Conservation (phyloP, 2,797 vertebrate genomes). For the Falco novaeseelandiae region DNA sequence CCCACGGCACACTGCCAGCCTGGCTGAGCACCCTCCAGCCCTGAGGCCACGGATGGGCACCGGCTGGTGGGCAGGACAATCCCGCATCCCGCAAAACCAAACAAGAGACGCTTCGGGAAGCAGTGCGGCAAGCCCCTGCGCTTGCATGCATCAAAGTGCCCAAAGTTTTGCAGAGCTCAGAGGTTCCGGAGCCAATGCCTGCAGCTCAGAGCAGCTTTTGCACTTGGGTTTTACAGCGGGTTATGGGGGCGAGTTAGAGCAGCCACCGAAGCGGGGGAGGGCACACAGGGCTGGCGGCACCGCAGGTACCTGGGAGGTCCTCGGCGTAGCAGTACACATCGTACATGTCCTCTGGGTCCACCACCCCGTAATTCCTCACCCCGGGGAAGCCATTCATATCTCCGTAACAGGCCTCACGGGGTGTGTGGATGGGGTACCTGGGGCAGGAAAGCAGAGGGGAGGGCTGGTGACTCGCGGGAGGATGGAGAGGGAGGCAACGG, state of each 20-base stretch:
- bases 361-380: conserved; percentile 88
- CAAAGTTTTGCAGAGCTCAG: background rate
- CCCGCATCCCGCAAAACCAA: fast-evolving
- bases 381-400: conserved; percentile 92
- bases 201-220: background rate
- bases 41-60: background rate
- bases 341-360: conserved; percentile 87
- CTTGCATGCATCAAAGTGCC: fast-evolving
- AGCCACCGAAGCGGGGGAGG: background rate
- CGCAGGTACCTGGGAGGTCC: conserved; percentile 84
- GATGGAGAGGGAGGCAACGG: fast-evolving
- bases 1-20: fast-evolving
- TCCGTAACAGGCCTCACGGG: conserved; percentile 91
- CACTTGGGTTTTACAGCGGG: fast-evolving
- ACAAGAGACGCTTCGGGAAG: background rate
- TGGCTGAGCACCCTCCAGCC: background rate
- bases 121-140: fast-evolving
- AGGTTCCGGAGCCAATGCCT: background rate
- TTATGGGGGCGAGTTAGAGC: background rate
- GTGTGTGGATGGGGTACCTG: conserved; percentile 93
- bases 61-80: fast-evolving
- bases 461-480: fast-evolving
- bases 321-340: conserved; percentile 95
- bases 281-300: background rate
- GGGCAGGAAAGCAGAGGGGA: background rate